Percentiles rank a stretch among this genome's conserved stretches.
Conservation (phyloP, 2,113 vertebrate species). For the Mormoops blainvillei region DNA sequence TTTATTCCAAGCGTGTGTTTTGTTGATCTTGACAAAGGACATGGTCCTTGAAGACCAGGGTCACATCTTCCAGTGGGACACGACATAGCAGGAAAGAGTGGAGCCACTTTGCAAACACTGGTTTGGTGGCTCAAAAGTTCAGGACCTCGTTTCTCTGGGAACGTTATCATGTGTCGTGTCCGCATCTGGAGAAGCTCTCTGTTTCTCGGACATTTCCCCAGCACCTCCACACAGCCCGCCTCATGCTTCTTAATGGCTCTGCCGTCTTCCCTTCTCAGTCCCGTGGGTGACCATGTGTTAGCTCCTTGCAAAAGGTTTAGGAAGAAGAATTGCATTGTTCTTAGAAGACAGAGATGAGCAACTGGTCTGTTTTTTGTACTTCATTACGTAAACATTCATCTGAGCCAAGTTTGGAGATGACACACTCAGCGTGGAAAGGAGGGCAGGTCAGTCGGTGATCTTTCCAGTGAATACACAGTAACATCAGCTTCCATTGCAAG, state of each 20-base stretch:
- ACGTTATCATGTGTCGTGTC: not conserved
- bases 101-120: not conserved
- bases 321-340: not conserved
- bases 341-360: not conserved
- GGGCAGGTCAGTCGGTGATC: not conserved
- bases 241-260: not conserved
- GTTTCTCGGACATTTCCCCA: not conserved
- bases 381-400: conserved; percentile 43
- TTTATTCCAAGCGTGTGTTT: not conserved
- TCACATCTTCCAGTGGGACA: not conserved
- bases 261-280: not conserved
- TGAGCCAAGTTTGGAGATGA: not conserved
- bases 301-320: conserved; percentile 17
- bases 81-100: not conserved
- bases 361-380: not conserved
- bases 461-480: not conserved
- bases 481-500: not conserved
- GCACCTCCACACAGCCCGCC: not conserved
- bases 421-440: not conserved
- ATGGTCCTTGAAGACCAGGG: not conserved
- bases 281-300: not conserved
- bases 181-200: not conserved
- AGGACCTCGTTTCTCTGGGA: not conserved
- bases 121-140: not conserved
- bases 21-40: not conserved